Evolutionary conservation across 2,113 vertebrate genomes (phyloP).

Genomic region (Gila orcuttii): DNA sequence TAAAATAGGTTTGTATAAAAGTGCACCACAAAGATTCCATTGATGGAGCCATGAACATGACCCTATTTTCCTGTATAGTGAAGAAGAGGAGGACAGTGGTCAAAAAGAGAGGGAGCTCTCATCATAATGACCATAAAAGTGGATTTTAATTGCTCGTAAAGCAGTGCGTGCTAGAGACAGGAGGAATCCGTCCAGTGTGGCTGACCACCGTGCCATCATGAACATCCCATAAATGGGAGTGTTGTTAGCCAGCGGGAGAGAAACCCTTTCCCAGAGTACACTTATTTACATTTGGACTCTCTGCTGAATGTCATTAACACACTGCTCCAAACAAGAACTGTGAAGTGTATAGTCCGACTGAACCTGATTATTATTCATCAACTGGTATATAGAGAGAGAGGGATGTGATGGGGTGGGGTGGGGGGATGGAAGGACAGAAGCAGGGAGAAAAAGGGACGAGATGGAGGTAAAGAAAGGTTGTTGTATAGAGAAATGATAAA

Average conservation of each 20-base stretch:
- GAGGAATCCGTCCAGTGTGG: conserved; percentile 17
- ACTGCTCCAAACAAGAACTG: conserved; percentile 49
- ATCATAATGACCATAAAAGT: conserved; percentile 57
- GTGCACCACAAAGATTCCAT: neutral
- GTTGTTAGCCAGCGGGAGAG: conserved; percentile 36
- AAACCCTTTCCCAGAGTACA: conserved; percentile 61
- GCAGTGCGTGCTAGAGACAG: conserved; percentile 28
- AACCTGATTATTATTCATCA: conserved; percentile 55
- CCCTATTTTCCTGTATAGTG: conserved; percentile 17
- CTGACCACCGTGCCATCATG: conserved; percentile 34
- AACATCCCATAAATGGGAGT: conserved; percentile 49
- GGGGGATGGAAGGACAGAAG: neutral
- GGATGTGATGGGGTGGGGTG: no score
- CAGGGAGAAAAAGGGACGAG: neutral
- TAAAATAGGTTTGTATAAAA: neutral
- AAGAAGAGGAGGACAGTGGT: conserved; percentile 37
- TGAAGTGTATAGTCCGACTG: conserved; percentile 34
- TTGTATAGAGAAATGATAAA: neutral
- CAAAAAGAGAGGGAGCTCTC: conserved; percentile 48
- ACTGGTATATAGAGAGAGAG: neutral
- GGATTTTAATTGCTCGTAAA: conserved; percentile 51
- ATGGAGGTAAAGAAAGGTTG: neutral
- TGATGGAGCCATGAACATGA: neutral
- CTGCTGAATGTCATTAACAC: conserved; percentile 44
- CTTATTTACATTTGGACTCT: conserved; percentile 48